Evolutionary conservation across 2,113 vertebrate species (phyloP).

Genomic region (Carettochelys insculpta): DNA sequence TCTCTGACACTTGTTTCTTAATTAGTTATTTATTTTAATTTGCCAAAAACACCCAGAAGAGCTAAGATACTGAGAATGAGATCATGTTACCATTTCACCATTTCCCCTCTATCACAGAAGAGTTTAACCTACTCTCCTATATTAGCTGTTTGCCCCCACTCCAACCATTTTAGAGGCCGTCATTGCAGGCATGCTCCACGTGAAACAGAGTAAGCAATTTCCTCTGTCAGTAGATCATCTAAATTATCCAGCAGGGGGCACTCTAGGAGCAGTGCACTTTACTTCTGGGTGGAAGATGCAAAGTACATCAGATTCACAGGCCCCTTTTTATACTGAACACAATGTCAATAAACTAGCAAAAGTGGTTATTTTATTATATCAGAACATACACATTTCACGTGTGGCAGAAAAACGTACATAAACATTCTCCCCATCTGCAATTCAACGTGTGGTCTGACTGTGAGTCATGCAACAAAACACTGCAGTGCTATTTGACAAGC

Average conservation of each 20-base stretch:
- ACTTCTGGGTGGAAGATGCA: not conserved
- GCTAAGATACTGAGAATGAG: not conserved
- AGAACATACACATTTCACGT: not conserved
- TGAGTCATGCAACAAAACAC: not conserved
- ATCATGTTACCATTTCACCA: fast-evolving
- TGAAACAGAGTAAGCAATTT: not conserved
- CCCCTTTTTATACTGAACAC: fast-evolving
- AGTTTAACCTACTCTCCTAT: fast-evolving
- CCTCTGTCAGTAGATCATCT: not conserved
- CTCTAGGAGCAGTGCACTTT: not conserved
- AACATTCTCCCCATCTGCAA: not conserved
- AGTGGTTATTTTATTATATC: not conserved
- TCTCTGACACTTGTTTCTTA: not conserved
- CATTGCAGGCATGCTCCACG: not conserved
- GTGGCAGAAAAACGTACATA: not conserved
- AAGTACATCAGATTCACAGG: fast-evolving
- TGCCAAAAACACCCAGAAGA: not conserved
- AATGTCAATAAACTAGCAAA: fast-evolving
- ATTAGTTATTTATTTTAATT: not conserved
- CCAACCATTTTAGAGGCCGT: not conserved
- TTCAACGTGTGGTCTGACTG: not conserved
- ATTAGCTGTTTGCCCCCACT: not conserved
- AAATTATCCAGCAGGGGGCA: constrained; percentile 10
- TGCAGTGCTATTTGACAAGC: not conserved
- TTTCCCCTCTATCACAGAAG: not conserved